These are phyloP conservation scores for Drosophila cognata DNA, from an alignment of 2,888 invertebrate genomes.

Conservation along the genomic window DNA sequence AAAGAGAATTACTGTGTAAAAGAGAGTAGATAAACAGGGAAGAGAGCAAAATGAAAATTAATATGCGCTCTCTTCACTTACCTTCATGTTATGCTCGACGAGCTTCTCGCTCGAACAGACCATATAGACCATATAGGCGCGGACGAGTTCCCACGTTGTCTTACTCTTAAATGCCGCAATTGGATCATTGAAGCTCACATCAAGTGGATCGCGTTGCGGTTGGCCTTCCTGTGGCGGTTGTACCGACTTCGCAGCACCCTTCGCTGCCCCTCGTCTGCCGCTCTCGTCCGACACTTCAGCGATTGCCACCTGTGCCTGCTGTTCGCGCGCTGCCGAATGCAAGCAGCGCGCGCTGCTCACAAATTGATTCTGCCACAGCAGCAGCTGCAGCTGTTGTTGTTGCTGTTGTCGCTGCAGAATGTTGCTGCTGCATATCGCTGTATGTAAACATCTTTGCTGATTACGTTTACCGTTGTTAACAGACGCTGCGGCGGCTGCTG, in stretches of 20 bases:
- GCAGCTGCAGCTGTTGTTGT: constrained; percentile 12
- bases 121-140: constrained; percentile 96
- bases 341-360: constrained; percentile 34
- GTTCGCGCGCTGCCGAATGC: constrained; percentile 53
- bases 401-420: constrained; percentile 14
- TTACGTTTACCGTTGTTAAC: constrained; percentile 13
- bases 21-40: neutral
- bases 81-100: constrained; percentile 97
- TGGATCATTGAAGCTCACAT: constrained; percentile 94
- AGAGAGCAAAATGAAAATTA: neutral
- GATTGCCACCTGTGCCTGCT: constrained; percentile 49
- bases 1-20: constrained; percentile 1
- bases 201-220: constrained; percentile 89
- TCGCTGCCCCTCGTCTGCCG: constrained; percentile 5
- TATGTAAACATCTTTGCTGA: constrained; percentile 31
- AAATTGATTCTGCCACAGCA: constrained; percentile 29
- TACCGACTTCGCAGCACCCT: neutral
- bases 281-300: constrained; percentile 5
- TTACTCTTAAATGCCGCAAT: constrained; percentile 97
- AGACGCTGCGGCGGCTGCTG: constrained; percentile 31
- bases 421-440: constrained; percentile 26
- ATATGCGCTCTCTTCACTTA: constrained; percentile 85
- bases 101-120: constrained; percentile 94
- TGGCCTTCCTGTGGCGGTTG: constrained; percentile 60
- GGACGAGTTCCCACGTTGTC: constrained; percentile 94